Conservation (phyloP, 2,888 invertebrate species). For the Ashinkailepas kermadecensis region DNA sequence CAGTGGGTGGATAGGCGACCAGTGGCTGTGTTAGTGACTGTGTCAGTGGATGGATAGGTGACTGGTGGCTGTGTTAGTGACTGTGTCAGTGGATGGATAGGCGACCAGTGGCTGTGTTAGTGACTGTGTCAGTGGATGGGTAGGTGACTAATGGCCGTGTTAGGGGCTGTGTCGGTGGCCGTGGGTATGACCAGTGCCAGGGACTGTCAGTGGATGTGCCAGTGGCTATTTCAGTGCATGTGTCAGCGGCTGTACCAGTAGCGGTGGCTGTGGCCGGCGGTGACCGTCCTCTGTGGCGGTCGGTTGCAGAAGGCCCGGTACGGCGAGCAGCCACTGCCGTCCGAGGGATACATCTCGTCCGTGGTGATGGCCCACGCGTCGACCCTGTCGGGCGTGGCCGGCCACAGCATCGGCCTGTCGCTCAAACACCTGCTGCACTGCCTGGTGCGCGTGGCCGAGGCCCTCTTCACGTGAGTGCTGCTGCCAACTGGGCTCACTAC, state of each 20-base stretch:
- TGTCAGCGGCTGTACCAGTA: too few relatives aligned
- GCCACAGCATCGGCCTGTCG: slow-evolving; percentile 55
- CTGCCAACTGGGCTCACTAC: too few relatives aligned
- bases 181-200: slow-evolving; percentile 28
- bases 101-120: background rate
- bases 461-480: slow-evolving; percentile 6
- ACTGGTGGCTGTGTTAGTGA: too few relatives aligned
- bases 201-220: too few relatives aligned
- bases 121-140: background rate
- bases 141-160: background rate
- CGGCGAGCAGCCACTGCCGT: slow-evolving; percentile 68
- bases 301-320: slow-evolving; percentile 54
- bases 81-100: background rate
- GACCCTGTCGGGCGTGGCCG: slow-evolving; percentile 53
- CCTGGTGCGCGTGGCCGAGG: slow-evolving; percentile 55
- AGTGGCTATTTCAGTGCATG: too few relatives aligned
- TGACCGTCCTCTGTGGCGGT: too few relatives aligned
- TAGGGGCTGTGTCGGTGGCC: background rate
- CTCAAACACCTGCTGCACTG: slow-evolving; percentile 58
- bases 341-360: slow-evolving; percentile 71
- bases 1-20: too few relatives aligned
- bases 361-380: slow-evolving; percentile 58
- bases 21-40: too few relatives aligned
- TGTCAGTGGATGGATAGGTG: too few relatives aligned
- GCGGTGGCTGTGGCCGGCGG: too few relatives aligned